Conservation (phyloP, 2,797 vertebrate genomes). For the Graptemys geographica region DNA sequence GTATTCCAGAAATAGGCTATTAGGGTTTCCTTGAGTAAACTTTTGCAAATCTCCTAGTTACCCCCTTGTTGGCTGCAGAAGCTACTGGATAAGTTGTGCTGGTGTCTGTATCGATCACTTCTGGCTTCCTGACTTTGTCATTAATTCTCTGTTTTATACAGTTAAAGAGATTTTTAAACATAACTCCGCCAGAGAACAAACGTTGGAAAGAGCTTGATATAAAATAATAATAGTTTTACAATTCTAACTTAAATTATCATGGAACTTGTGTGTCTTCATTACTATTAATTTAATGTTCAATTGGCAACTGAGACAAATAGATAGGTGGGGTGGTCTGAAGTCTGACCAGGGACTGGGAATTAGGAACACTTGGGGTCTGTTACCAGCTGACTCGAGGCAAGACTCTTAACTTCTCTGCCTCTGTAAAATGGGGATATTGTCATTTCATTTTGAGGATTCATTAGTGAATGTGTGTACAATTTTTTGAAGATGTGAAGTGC, state of each 20-base stretch:
- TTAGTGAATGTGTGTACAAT: not conserved
- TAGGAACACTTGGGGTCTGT: not conserved
- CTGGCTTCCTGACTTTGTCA: not conserved
- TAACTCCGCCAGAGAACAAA: not conserved
- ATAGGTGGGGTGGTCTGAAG: accelerated
- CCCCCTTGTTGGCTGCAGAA: constrained; percentile 14
- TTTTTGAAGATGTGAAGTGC: not conserved
- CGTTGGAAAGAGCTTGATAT: not conserved
- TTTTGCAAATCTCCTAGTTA: constrained; percentile 46
- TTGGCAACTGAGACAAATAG: not conserved
- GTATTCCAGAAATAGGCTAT: constrained; percentile 77
- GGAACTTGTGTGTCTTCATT: not conserved
- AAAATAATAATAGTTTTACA: not conserved
- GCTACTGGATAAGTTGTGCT: not conserved
- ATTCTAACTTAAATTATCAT: not conserved
- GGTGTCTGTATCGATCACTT: not conserved
- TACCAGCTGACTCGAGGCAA: not conserved
- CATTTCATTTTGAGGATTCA: not conserved
- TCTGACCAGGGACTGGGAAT: not conserved
- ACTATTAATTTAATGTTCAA: not conserved
- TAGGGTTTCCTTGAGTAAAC: constrained; percentile 71
- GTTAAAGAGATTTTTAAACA: not conserved
- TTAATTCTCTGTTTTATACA: not conserved
- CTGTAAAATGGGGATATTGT: not conserved
- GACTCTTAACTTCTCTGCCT: not conserved